Percentiles rank a stretch among this genome's conserved stretches.
Evolutionary conservation across 2,797 vertebrate genomes (phyloP).

Genomic region (Natrix natrix): DNA sequence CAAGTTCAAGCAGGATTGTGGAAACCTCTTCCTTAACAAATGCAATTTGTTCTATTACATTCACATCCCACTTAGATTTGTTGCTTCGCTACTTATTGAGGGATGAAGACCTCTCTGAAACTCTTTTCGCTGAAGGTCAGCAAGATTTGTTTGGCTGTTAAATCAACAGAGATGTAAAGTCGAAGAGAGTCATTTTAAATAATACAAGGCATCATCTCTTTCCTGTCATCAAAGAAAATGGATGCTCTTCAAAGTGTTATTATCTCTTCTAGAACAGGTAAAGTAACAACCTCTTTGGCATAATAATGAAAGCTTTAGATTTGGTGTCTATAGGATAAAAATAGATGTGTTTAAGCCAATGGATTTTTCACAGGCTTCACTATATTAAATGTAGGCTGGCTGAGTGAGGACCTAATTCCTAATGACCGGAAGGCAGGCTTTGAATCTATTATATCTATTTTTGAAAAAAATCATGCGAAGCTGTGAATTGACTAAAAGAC

Average conservation of each 20-base stretch:
- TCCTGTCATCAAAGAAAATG: background rate
- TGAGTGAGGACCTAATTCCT: background rate
- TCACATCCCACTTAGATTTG: background rate
- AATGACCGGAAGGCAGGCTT: background rate
- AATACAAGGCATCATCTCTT: background rate
- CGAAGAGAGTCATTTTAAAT: conserved; percentile 9
- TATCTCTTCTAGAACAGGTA: background rate
- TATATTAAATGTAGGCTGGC: background rate
- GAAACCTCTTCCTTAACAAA: background rate
- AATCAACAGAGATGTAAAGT: conserved; percentile 6
- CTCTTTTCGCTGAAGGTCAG: background rate
- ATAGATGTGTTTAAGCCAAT: background rate
- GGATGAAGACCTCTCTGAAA: background rate
- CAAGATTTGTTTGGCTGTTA: background rate
- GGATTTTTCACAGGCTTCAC: background rate
- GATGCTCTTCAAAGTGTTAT: conserved; percentile 8
- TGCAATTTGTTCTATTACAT: background rate
- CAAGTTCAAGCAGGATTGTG: conserved; percentile 6
- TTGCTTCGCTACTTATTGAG: background rate
- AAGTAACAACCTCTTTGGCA: background rate
- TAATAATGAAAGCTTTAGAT: background rate
- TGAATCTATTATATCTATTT: background rate
- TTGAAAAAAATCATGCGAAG: background rate
- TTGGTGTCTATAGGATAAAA: background rate
- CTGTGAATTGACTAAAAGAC: background rate